Evolutionary conservation across 2,113 vertebrate species (phyloP), one percentile per base, ranked within the genome.

Genomic region (Steatornis caripensis): DNA sequence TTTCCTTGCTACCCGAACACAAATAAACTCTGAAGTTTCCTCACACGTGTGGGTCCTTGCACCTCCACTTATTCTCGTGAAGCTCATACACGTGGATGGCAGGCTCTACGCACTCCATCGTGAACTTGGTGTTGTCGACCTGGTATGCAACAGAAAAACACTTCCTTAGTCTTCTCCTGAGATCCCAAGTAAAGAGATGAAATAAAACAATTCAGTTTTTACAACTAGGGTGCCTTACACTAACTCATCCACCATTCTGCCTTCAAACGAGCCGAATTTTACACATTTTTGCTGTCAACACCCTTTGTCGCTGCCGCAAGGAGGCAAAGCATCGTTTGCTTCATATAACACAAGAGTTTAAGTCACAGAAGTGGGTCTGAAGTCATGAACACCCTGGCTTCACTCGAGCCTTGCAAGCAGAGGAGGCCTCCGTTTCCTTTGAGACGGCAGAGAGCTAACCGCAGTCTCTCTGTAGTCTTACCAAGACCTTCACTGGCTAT

Each of bases 31-130:
- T 3, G 11, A 61, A 6, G 27, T 3, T 80, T 85, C 99, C 99
- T 99, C 98, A 99, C 99, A 95, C 43, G 41, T 98, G 99, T 0
- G 98, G 98, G 91, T 99, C 99, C 97, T 98, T 98, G 98, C 98
- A 98, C 97, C 99, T 99, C 99, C 99, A 99, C 90, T 99, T 99
- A 98, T 99, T 99, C 95, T 99, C 99, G 2, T 99, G 99, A 75
- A 99, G 99, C 95, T 99, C 99, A 3, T 99, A 99, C 69, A 99
- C 98, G 2, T 98, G 97, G 76, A 99, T 98, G 22, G 99, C 98
- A 5, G 99, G 99, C 45, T 98, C 98, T 37, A 98, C 96, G 20
- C 99, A 99, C 95, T 99, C 99, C 98, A 99, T 98, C 0, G 98
- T 99, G 85, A 99, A 99, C 96, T 98, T 99, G 75, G 98, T 98